Percentiles rank a stretch among this genome's conserved stretches.
phyloP scores from a whole-genome alignment of 2,113 vertebrate species.

The Centropus unirufus region DNA sequence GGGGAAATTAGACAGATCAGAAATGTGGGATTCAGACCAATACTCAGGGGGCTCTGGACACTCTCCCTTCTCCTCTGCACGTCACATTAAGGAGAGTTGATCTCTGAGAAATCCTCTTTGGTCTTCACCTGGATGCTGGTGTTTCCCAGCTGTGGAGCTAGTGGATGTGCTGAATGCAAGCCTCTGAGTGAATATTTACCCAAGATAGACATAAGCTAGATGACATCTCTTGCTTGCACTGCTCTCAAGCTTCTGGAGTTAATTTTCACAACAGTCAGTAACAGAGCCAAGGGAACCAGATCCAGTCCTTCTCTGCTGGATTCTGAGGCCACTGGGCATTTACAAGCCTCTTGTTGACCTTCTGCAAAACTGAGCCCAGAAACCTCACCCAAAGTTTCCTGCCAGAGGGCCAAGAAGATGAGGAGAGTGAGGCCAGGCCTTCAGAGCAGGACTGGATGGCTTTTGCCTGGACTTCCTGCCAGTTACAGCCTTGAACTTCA shows the following conservation, averaged over 20 bases:
- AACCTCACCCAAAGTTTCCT: conserved; percentile 14
- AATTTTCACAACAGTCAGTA: conserved; percentile 10
- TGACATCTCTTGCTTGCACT: not conserved
- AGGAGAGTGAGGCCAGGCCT: not conserved
- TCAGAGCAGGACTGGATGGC: not conserved
- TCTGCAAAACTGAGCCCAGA: not conserved
- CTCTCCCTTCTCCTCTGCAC: not conserved
- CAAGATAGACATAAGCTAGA: not conserved
- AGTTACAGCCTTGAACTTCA: not conserved
- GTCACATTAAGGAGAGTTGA: not conserved
- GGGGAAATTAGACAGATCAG: not conserved
- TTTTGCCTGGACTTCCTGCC: not conserved
- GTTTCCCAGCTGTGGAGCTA: not conserved
- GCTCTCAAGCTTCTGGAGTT: conserved; percentile 8
- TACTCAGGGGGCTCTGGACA: not conserved
- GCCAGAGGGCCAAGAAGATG: not conserved
- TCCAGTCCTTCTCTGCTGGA: not conserved
- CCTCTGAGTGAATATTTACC: not conserved
- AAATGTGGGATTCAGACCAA: not conserved
- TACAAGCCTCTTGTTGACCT: not conserved
- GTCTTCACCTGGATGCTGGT: not conserved
- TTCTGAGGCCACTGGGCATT: not conserved
- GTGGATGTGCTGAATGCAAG: not conserved
- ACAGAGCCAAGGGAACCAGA: conserved; percentile 6
- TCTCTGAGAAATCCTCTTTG: not conserved